Evolutionary conservation across 2,797 vertebrate genomes (phyloP), one percentile per base, ranked within the genome.

Genomic region (Microcaecilia unicolor): DNA sequence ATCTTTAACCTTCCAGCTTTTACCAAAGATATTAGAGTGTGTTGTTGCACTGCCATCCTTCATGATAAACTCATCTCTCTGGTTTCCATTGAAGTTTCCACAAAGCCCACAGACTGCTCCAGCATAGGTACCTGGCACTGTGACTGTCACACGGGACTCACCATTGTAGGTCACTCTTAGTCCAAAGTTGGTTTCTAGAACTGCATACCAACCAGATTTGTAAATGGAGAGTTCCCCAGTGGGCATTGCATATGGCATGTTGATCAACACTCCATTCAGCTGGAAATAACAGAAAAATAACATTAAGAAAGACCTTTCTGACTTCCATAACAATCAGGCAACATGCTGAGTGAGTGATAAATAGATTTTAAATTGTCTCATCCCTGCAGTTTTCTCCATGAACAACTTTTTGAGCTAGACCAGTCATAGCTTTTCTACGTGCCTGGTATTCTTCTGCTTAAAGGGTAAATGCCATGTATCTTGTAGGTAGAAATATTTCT

Each of bases 81-180:
- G 8, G 1, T 75, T 48, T 2, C 45, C 46, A 4, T 76, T 82
- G 45, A 72, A 84, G 61, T 86, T 80, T 27, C 76, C 79, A 21
- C 76, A 82, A 21, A 86, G 63, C 7, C 78, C 82, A 1, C 75
- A 74, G 19, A 89, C 71, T 0, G 31, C 47, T 3, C 38, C 31
- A n/a, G 60, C 33, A 37, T 85, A 77, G 39, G 27, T 69, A 30
- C 55, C 66, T 22, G 80, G 72, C 18, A 88, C 41, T 22, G 54
- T 69, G 14, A 87, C 49, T 0, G 10, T 57, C 9, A 73, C 54
- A 1, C 9, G 52, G 32, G 63, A 75, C 4, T 31, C 43, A 56
- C 72, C 75, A 49, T 78, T 55, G 40, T 68, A 86, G 26, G 67
- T 71, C 35, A 86, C 50, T 0, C 33, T 59, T 10, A 84, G 61